Conservation (phyloP, 30 jellyfish, hydroid and myxozoan genomes). For the Hydractinia echinata region DNA sequence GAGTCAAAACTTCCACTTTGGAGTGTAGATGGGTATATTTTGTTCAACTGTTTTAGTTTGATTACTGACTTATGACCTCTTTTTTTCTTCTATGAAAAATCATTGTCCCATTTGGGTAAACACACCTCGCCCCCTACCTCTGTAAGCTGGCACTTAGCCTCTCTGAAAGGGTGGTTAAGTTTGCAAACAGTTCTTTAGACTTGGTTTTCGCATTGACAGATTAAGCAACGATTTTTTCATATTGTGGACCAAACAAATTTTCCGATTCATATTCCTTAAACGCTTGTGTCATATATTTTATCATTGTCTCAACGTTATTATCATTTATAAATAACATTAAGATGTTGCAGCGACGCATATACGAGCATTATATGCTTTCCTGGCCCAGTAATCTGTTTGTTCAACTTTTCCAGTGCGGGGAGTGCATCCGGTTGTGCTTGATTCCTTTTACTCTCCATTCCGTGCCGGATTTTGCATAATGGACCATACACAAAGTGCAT, state of each 20-base stretch:
- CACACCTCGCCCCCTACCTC: background rate
- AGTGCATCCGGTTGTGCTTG: background rate
- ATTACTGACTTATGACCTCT: too few relatives aligned
- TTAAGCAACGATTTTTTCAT: background rate
- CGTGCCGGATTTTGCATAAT: background rate
- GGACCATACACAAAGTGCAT: background rate
- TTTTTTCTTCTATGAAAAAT: background rate
- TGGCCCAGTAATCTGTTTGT: background rate
- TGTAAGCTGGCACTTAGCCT: background rate
- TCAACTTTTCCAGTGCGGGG: slow-evolving; percentile 10
- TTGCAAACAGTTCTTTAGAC: background rate
- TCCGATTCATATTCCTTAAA: background rate
- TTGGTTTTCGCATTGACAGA: background rate
- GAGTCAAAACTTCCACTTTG: too few relatives aligned
- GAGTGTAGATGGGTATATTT: too few relatives aligned
- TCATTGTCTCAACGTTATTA: background rate
- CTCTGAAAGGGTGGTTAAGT: background rate
- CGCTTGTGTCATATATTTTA: background rate
- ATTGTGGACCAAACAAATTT: background rate
- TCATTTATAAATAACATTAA: background rate
- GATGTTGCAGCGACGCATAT: background rate
- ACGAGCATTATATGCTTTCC: background rate
- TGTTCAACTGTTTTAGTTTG: too few relatives aligned
- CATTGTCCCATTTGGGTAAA: background rate
- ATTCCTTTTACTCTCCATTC: background rate